Evolutionary conservation across 2,888 invertebrate genomes (phyloP), one percentile per base, ranked within the genome.

Genomic region (Nomada fabriciana): DNA sequence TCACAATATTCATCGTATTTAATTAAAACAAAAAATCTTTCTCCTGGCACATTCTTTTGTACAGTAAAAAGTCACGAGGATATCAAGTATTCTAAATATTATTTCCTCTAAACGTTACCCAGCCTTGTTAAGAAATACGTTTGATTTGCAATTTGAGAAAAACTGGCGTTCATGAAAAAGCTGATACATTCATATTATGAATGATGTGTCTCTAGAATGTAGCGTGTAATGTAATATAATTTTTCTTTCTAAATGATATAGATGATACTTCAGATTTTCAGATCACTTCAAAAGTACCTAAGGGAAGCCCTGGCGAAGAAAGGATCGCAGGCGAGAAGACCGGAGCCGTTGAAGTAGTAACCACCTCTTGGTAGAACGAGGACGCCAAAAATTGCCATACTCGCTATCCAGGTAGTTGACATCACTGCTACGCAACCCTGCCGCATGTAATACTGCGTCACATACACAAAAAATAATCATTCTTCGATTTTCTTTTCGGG

Each of bases 401-500:
- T 97, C 89, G 97, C 95, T 91, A 98, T 96, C 97, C 98, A 97
- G 89, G 98, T 97, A 91, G 97, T 94, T 92, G 97, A 97, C 93
- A 98, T 96, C 85, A 98, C 96, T 86, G 97, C 95, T 87, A 98
- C 97, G 94, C 98, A 98, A 86, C 97, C 97, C 97, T 98, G 96
- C 80, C 95, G 95, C 92, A 93, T 93, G 90, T 93, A 93, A 90
- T 93, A 93, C 93, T 93, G 91, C 82, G 84, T 88, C 80, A 91
- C 89, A 89, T 73, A 90, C 76, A 90, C 70, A 90, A 76, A 89
- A 84, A 83, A 79, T 60, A 68, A 76, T 85, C 79, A 80, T 65
- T 87, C 65, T 80, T 61, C 55, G 50, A 59, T 63, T 80, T 57
- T 70, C 59, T 50, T 53, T 59, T 61, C n/a, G 11, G n/a, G 25